A percentile compares a stretch with the other conserved stretches of the same genome.
phyloP scores from a whole-genome alignment of 2,797 vertebrate genomes.

The Myoxocephalus aenaeus region DNA sequence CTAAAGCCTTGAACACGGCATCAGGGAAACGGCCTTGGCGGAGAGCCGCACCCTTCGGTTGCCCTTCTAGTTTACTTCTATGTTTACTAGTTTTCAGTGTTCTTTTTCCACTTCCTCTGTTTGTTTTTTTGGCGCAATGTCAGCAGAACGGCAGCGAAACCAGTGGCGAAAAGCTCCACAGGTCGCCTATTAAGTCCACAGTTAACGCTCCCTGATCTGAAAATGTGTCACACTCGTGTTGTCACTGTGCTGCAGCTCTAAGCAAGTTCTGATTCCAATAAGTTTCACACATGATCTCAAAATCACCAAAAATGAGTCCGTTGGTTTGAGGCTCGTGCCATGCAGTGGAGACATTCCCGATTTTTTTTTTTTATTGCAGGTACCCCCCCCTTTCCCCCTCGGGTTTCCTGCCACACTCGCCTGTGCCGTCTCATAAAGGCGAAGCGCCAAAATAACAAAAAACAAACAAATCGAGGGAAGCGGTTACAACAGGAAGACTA shows the following conservation, averaged over 20 bases:
- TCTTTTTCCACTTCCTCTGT: slow-evolving; percentile 3
- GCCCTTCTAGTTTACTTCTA: not conserved
- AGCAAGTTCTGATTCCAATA: not conserved
- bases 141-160: too few relatives aligned
- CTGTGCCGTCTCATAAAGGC: slow-evolving; percentile 1
- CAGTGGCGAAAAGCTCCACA: not conserved
- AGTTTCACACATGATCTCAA: too few relatives aligned
- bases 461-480: slow-evolving; percentile 15
- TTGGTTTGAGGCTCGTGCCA: not conserved
- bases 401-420: slow-evolving; percentile 18
- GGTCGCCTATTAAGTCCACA: not conserved
- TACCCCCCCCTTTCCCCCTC: not conserved
- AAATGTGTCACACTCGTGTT: not conserved
- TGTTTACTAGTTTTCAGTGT: not conserved
- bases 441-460: slow-evolving; percentile 12
- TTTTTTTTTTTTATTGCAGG: slow-evolving; percentile 13
- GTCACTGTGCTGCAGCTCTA: not conserved
- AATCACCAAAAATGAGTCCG: not conserved
- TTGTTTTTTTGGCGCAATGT: too few relatives aligned
- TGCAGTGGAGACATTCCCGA: not conserved
- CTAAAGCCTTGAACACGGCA: too few relatives aligned
- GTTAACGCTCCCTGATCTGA: too few relatives aligned
- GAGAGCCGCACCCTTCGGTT: not conserved
- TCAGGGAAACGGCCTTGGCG: not conserved
- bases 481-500: slow-evolving; percentile 20